Conservation (phyloP, 2,888 invertebrate species). For the Hydropsyche betteni region DNA sequence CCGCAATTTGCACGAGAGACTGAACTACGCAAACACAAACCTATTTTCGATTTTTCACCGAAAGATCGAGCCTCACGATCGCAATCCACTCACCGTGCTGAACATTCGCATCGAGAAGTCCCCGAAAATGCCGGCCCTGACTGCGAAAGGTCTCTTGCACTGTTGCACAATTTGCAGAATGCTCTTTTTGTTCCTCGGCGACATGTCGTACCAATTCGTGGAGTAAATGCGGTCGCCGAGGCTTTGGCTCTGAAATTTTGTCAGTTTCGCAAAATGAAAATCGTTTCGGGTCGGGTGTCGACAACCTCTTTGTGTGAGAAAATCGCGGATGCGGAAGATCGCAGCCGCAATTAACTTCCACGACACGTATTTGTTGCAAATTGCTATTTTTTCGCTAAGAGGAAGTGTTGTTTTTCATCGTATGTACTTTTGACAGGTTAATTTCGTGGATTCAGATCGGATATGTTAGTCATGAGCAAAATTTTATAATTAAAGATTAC, state of each 20-base stretch:
- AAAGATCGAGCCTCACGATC: not conserved
- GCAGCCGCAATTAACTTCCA: not conserved
- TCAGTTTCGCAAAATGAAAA: too few species aligned
- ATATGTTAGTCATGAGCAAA: too few species aligned
- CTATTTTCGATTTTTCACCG: too few species aligned
- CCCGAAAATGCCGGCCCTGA: slow-evolving; percentile 49
- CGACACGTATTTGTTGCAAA: not conserved
- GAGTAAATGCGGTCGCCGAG: slow-evolving; percentile 42
- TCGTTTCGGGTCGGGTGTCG: not conserved
- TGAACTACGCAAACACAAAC: too few species aligned
- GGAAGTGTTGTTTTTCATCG: not conserved
- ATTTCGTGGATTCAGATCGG: too few species aligned
- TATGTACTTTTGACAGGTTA: not conserved
- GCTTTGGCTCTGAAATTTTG: slow-evolving; percentile 36
- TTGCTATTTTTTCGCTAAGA: not conserved
- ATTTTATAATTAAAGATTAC: too few species aligned
- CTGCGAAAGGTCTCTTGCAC: slow-evolving; percentile 45
- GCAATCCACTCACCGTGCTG: slow-evolving; percentile 37
- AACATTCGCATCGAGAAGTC: slow-evolving; percentile 48
- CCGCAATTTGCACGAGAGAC: too few species aligned
- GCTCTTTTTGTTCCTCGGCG: slow-evolving; percentile 38
- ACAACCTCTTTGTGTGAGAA: not conserved
- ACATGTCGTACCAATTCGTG: slow-evolving; percentile 43
- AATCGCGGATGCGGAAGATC: not conserved
- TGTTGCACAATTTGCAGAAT: slow-evolving; percentile 47